Base-by-base conservation (phyloP, 2,888 invertebrate species). In the Rotaria socialis region DNA sequence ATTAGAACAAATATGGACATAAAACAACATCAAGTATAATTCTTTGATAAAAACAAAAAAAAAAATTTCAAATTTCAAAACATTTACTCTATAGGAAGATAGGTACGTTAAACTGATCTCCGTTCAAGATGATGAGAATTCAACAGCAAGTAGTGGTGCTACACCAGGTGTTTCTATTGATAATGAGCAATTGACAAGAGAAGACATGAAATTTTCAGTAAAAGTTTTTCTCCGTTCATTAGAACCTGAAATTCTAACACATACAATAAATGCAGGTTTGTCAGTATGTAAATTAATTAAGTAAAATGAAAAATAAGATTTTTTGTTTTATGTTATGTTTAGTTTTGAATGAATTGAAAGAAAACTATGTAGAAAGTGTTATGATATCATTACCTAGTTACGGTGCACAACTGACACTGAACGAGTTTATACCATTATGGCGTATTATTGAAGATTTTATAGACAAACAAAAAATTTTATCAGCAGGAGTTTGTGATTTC, bases 401-500 rank as follows among this genome's bases (percentile, higher is more conserved):
- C 3, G 89, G 67, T 88, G 88, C 85, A 87, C 85, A 89, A 74
- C 88, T 89, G 16, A 89, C 88, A 11, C 90, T 95, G 47, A 93
- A 93, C 0, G 93, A 93, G 47, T 93, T 96, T 86, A 93, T 95
- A 90, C 92, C 93, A 22, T 92, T 96, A 85, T 97, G 96, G 96
- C 92, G 91, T 55, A 93, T 93, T 0, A 91, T 96, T 41, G 96
- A 96, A 90, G 93, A 93, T 47, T 94, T 94, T 88, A 94, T 94
- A 0, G 90, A 92, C 24, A 90, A 90, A 89, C 94, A 93, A 88
- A 93, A 93, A 92, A 93, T 95, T 8, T 92, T 93, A 27, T 94
- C 94, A 89, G 92, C 96, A 52, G 97, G 97, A 56, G 93, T 96
- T 60, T 95, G 96, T 4, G 96, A 97, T 91, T 93, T 96, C n/a